A percentile compares a stretch with the other conserved stretches of the same genome.
Evolutionary conservation across 1,140 invertebrate species (phyloP).

Genomic region (Orchesella cincta): DNA sequence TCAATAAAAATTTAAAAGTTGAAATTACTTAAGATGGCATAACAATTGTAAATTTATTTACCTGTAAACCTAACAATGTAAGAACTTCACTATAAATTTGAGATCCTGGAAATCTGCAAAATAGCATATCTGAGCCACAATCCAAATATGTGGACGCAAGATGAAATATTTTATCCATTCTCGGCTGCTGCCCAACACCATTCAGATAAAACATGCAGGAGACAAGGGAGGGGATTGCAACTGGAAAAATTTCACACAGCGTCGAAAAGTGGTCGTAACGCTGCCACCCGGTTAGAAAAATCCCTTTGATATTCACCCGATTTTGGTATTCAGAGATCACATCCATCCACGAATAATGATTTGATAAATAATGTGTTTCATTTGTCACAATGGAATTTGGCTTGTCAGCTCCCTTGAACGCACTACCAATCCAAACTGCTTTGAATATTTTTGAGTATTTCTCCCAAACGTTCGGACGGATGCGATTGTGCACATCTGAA

Average conservation of each 20-base stretch:
- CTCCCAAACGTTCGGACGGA: constrained; percentile 57
- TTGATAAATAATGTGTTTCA: constrained; percentile 67
- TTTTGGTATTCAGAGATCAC: constrained; percentile 60
- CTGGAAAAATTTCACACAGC: constrained; percentile 68
- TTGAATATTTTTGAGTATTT: constrained; percentile 61
- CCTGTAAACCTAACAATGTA: constrained; percentile 32
- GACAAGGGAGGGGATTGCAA: constrained; percentile 68
- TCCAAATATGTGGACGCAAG: constrained; percentile 46
- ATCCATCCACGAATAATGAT: constrained; percentile 68
- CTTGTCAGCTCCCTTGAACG: constrained; percentile 61
- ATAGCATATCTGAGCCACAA: constrained; percentile 51
- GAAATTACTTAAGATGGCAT: constrained; percentile 19
- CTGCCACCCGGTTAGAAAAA: constrained; percentile 77
- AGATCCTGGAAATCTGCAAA: constrained; percentile 55
- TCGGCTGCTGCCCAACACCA: constrained; percentile 43
- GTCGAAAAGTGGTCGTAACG: constrained; percentile 71
- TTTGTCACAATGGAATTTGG: constrained; percentile 61
- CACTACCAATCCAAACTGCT: constrained; percentile 64
- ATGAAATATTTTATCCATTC: constrained; percentile 45
- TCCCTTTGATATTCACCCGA: constrained; percentile 64
- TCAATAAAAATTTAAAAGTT: constrained; percentile 49
- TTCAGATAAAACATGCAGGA: constrained; percentile 57
- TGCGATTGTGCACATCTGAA: constrained; percentile 51
- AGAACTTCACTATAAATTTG: constrained; percentile 51
- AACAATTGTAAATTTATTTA: constrained; percentile 24